Evolutionary conservation across 2,888 invertebrate species (phyloP), one percentile per base, ranked within the genome.

Genomic region (Melieria crassipennis): DNA sequence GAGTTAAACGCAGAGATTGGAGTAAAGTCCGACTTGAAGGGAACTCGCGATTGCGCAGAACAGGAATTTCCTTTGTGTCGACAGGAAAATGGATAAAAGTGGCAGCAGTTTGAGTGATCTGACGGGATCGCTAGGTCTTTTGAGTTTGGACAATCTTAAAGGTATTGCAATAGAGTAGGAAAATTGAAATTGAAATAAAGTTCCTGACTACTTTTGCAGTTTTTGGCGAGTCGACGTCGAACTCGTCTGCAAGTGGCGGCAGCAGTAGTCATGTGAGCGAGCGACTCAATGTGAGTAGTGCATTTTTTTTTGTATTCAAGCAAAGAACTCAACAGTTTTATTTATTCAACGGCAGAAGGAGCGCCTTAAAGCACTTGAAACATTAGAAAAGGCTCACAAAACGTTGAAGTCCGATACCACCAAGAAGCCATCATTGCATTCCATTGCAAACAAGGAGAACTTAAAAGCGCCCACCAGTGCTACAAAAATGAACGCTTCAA

Each of bases 141-240:
- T 83, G 3, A 83, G 77, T 68, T 81, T 83, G 79, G 83, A 85
- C 5, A 79, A 79, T 66, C 73, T 84, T 0, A 79, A 76, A 76
- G 81, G 82, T 83, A 76, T 69, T 69, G 2, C 3, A 45, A 61
- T 60, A 60, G 47, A n/a, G 7, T n/a, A 52, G 13, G 10, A 1
- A 5, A 11, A 7, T 13, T 52, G n/a, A 52, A 52, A 7, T 13
- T 58, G n/a, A 11, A 46, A 10, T 10, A n/a, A 63, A 46, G 43
- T 56, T 58, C 3, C n/a, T 48, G 13, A 70, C 9, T 7, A 13
- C 4, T 30, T n/a, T n/a, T 48, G n/a, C 69, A 85, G 85, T 79
- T 70, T 84, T 85, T 71, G 83, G 85, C 0, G 84, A 84, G 55
- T 52, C 74, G 30, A 69, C 79, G 42, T 79, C 79, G 3, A 79